Evolutionary conservation across 2,113 vertebrate genomes (phyloP).

Genomic region (Pan troglodytes): DNA sequence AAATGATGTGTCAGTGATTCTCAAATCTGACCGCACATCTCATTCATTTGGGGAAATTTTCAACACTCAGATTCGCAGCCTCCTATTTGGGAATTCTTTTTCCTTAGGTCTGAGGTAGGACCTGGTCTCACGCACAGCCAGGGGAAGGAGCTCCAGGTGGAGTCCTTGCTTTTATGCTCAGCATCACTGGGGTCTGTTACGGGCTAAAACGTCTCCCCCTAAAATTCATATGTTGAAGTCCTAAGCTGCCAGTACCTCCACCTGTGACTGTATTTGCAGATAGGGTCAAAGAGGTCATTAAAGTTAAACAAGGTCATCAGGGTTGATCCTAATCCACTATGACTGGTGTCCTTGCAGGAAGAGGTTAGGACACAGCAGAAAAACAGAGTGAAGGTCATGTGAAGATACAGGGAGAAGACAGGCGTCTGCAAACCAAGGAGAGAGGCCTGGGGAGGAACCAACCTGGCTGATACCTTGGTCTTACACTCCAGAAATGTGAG

Average conservation of each 20-base stretch:
- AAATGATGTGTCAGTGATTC: not conserved
- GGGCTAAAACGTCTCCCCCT: not conserved
- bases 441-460: not conserved
- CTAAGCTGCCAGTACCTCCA: not conserved
- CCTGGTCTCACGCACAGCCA: not conserved
- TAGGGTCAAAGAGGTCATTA: not conserved
- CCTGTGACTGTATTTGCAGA: not conserved
- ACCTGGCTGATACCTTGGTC: too few species aligned
- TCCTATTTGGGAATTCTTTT: not conserved
- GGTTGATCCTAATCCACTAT: not conserved
- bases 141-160: rapidly evolving
- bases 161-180: not conserved
- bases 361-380: not conserved
- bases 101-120: not conserved
- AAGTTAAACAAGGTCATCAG: not conserved
- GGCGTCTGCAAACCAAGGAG: too few species aligned
- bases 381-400: not conserved
- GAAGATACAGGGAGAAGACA: too few species aligned
- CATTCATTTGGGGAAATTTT: not conserved
- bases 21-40: not conserved
- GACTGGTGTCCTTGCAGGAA: not conserved
- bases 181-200: rapidly evolving
- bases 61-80: not conserved
- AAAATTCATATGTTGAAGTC: not conserved
- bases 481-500: not conserved